Evolutionary conservation across 2,797 vertebrate genomes (phyloP).

Genomic region (Remorina albescens): DNA sequence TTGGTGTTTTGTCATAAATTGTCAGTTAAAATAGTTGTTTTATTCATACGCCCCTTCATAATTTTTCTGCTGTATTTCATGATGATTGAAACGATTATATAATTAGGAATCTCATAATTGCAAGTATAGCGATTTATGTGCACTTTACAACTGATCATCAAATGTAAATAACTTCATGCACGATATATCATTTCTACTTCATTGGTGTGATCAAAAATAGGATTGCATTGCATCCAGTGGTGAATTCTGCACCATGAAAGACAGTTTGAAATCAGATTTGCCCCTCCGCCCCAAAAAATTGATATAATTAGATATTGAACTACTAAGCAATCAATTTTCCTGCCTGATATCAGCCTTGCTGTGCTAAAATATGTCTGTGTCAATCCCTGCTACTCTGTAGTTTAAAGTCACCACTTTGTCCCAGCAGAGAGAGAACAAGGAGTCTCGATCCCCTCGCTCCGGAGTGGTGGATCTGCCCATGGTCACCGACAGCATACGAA

Average conservation of each 20-base stretch:
- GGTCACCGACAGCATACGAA: constrained; percentile 91
- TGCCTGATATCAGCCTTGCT: too few relatives aligned
- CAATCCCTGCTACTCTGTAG: background rate
- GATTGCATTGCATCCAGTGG: too few relatives aligned
- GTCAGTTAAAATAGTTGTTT: too few relatives aligned
- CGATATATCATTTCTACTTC: too few relatives aligned
- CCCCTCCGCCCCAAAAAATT: too few relatives aligned
- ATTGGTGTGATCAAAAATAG: too few relatives aligned
- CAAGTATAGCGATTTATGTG: background rate
- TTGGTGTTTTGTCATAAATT: too few relatives aligned
- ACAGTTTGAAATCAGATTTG: background rate
- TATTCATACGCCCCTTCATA: background rate
- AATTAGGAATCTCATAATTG: background rate
- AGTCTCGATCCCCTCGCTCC: constrained; percentile 86
- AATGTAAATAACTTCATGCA: background rate
- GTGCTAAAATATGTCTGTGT: too few relatives aligned
- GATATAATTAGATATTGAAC: background rate
- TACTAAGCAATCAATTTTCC: background rate
- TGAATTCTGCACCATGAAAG: background rate
- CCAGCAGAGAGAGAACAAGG: constrained; percentile 85
- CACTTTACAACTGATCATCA: background rate
- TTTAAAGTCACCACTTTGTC: constrained; percentile 5
- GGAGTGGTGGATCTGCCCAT: constrained; percentile 91
- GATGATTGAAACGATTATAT: background rate
- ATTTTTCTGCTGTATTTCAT: background rate